Evolutionary conservation across 1,140 invertebrate species (phyloP).

Genomic region (Zaprionus gabonicus): DNA sequence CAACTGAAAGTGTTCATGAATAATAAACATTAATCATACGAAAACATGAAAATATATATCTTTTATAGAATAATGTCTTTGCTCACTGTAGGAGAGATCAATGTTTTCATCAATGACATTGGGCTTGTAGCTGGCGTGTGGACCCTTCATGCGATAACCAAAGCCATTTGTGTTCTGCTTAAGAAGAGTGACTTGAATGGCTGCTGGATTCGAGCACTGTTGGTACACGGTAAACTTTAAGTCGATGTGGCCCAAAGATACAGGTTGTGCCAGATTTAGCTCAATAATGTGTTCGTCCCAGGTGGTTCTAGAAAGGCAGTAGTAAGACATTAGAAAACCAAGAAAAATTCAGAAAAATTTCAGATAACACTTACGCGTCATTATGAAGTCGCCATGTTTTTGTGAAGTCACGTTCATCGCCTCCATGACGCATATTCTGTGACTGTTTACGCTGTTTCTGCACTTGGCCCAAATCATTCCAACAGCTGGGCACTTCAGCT

Average conservation of each 20-base stretch:
- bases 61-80: neutral
- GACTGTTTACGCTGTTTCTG: conserved; percentile 93
- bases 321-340: neutral
- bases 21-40: neutral
- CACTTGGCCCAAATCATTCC: conserved; percentile 95
- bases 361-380: conserved; percentile 87
- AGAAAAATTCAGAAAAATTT: neutral
- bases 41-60: neutral
- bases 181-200: conserved; percentile 92
- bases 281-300: conserved; percentile 97
- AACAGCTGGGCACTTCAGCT: conserved; percentile 95
- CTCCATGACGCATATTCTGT: conserved; percentile 90
- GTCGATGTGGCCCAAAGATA: conserved; percentile 93
- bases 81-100: conserved; percentile 85
- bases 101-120: conserved; percentile 87
- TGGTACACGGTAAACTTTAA: conserved; percentile 93
- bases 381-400: conserved; percentile 94
- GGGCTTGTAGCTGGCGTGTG: conserved; percentile 71
- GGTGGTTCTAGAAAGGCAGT: conserved; percentile 86
- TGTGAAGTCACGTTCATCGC: conserved; percentile 92
- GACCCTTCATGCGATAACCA: conserved; percentile 85
- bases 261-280: conserved; percentile 91
- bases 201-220: conserved; percentile 87
- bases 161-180: conserved; percentile 92
- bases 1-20: conserved; percentile 52